Base-by-base conservation (phyloP, 2,888 invertebrate genomes). In the Pasiphila rectangulata region DNA sequence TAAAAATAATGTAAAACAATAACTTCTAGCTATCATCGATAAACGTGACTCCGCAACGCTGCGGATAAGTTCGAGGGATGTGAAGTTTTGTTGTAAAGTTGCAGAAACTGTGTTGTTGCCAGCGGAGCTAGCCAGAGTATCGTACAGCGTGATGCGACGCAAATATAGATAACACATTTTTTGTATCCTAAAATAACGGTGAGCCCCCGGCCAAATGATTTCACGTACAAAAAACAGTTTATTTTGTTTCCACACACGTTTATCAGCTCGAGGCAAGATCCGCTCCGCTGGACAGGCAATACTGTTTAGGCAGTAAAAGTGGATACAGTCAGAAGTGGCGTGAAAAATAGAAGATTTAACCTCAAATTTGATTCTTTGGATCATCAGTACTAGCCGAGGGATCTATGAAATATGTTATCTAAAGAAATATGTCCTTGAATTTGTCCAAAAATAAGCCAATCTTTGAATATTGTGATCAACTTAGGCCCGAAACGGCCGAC, bases 71-170 rank as follows among this genome's bases (percentile, higher is more conserved):
- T 44, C 19, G 29, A 48, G 48, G 43, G 34, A 34, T 38, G 37
- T 34, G 29, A 13, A 47, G 42, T 43, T 42, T 42, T 21, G 48
- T 48, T 43, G 9, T 43, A 43, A 48, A 43, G 23, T 43, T 38
- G 25, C 10, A n/a, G 21, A 25, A 47, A 39, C 23, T 44, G 34
- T 9, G 21, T 24, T 21, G 37, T 21, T 46, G 25, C 3, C 5
- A 12, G 10, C 10, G 27, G 27, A 27, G n/a, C n/a, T n/a, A n/a
- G n/a, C n/a, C n/a, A n/a, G n/a, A n/a, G n/a, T n/a, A n/a, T n/a
- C n/a, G n/a, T 9, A 13, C 32, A 17, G 17, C 32, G 17, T 10
- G 9, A 4, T 3, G n/a, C 15, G 9, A 32, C 16, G 17, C 6
- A 30, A 3, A 32, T 32, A 32, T 10, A 9, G 17, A n/a, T 9